Evolutionary conservation across 2,888 invertebrate genomes (phyloP), one percentile per base, ranked within the genome.

Genomic region (Drosophila fungiperda): DNA sequence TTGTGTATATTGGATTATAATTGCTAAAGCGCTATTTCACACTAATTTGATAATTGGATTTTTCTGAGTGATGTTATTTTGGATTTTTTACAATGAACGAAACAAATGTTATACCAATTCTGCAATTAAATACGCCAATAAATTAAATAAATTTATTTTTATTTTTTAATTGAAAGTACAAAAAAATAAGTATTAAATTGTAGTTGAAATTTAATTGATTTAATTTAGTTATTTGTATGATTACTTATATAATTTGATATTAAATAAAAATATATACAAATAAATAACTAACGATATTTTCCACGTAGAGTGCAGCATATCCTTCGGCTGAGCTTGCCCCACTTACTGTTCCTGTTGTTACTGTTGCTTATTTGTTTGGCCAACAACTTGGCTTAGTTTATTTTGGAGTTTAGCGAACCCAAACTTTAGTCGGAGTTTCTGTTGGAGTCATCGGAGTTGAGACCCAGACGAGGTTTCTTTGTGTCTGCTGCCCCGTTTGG

Each of bases 381-480:
- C 64, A 38, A 59, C 61, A 67, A 63, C 81, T 71, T 72, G 73
- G 69, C 60, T 83, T 72, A 71, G 61, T 77, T 73, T 57, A 32
- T 57, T 78, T 66, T 42, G 74, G 65, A 84, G 89, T 83, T 83
- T 86, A 75, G 77, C 89, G 89, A 88, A 86, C 80, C 58, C 79
- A 54, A 76, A 73, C 58, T 64, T 33, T 50, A 42, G 49, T 45
- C 50, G 57, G 5, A 50, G 68, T 59, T 23, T 38, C 26, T 1
- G 52, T 38, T 38, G 49, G 15, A 45, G 20, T 61, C 58, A 49
- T 55, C 29, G 48, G 68, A 68, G 76, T 60, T 80, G 75, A 54
- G 76, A 78, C 74, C 74, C 66, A 57, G 61, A 65, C 70, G 38
- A 40, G n/a, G 23, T 52, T 77, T 55, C 79, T 81, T 79, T 79